Evolutionary conservation across 2,888 invertebrate genomes (phyloP).

Genomic region (Drosophila borborema): DNA sequence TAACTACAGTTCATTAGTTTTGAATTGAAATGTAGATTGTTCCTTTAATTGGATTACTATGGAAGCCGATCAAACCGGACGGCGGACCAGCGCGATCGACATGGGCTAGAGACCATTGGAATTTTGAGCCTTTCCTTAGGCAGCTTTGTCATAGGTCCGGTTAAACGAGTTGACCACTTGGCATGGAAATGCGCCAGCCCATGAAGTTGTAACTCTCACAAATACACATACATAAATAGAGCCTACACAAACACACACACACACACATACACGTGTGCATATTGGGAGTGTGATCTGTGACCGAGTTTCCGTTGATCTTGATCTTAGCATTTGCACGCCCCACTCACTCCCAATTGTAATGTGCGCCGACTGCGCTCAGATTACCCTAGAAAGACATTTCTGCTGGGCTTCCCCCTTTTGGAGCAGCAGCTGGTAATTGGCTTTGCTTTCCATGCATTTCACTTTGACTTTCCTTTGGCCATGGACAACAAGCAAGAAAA

Average conservation of each 20-base stretch:
- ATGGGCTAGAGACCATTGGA: slow-evolving; percentile 42
- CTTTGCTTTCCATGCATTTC: slow-evolving; percentile 76
- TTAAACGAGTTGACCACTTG: slow-evolving; percentile 70
- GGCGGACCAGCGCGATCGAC: slow-evolving; percentile 18
- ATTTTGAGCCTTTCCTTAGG: slow-evolving; percentile 69
- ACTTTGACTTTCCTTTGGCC: slow-evolving; percentile 73
- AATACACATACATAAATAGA: slow-evolving; percentile 4
- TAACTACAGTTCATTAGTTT: slow-evolving; percentile 80
- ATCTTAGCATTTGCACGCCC: slow-evolving; percentile 59
- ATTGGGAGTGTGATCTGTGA: slow-evolving; percentile 62
- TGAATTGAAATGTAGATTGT: slow-evolving; percentile 82
- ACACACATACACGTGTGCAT: slow-evolving; percentile 3
- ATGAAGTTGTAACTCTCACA: slow-evolving; percentile 45
- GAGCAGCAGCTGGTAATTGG: slow-evolving; percentile 61
- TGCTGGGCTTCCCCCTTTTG: slow-evolving; percentile 42
- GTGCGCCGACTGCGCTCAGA: slow-evolving; percentile 46
- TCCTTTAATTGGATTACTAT: slow-evolving; percentile 80
- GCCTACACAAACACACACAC: slow-evolving; percentile 4
- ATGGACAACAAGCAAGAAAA: slow-evolving; percentile 29
- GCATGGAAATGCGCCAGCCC: slow-evolving; percentile 74
- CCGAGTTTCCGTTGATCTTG: slow-evolving; percentile 73
- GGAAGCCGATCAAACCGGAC: slow-evolving; percentile 64
- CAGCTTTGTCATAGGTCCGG: slow-evolving; percentile 73
- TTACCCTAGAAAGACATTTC: slow-evolving; percentile 52
- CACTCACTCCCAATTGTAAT: slow-evolving; percentile 60